A percentile compares a stretch with the other conserved stretches of the same genome.
These are phyloP conservation scores for Scarus forsteni DNA, from an alignment of 2,797 vertebrate genomes.

Conservation along the genomic window DNA sequence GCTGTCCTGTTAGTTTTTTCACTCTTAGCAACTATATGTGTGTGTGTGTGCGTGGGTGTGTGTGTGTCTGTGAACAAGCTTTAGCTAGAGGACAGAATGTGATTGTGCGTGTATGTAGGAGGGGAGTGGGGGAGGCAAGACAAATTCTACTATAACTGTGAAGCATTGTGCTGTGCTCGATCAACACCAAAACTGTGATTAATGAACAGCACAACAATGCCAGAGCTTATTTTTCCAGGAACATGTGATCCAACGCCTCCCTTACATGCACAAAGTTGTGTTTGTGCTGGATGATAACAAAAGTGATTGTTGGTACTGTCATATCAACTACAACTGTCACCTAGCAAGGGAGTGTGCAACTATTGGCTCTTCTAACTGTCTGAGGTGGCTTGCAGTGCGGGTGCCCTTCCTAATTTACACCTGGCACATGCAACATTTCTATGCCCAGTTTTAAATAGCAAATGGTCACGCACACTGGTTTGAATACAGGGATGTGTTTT, in stretches of 20 bases:
- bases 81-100: conserved; percentile 68
- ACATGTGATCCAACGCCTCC: conserved; percentile 67
- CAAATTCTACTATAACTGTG: conserved; percentile 66
- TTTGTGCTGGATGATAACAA: conserved; percentile 26
- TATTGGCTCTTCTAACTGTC: no score
- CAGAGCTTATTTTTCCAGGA: conserved; percentile 66
- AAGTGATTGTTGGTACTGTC: conserved; percentile 2
- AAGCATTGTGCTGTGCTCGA: conserved; percentile 69
- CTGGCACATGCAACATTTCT: no score
- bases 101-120: conserved; percentile 68
- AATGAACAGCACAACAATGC: conserved; percentile 69
- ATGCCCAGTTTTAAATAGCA: no score
- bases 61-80: conserved; percentile 42
- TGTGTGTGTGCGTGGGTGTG: conserved; percentile 1
- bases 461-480: no score
- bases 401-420: no score
- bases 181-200: conserved; percentile 74
- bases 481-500: no score
- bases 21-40: conserved; percentile 10
- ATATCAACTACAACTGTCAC: conserved; percentile 1
- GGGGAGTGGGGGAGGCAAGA: conserved; percentile 63
- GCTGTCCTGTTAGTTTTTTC: conserved; percentile 33
- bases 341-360: no score
- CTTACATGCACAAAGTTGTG: conserved; percentile 48
- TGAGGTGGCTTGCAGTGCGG: no score